Evolutionary conservation across 2,888 invertebrate species (phyloP).

Genomic region (Phalera bucephala): DNA sequence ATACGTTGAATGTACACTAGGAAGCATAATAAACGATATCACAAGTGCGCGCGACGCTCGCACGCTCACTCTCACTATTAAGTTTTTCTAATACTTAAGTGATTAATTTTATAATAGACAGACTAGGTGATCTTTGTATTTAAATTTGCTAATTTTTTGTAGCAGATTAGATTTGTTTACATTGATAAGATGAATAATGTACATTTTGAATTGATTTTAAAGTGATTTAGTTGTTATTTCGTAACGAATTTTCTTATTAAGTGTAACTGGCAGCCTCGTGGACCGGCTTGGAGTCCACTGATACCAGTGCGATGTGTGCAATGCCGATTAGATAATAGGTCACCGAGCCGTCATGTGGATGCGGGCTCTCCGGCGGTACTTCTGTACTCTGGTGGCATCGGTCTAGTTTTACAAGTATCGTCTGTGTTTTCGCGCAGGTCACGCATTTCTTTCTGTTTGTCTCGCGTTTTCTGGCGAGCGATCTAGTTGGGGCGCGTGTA

Average conservation of each 20-base stretch:
- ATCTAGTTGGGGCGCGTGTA: too few species aligned
- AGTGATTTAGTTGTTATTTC: constrained; percentile 83
- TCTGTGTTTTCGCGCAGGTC: too few species aligned
- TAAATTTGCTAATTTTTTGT: constrained; percentile 82
- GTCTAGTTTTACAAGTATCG: too few species aligned
- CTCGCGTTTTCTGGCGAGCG: too few species aligned
- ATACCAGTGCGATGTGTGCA: constrained; percentile 79
- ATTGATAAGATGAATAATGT: constrained; percentile 77
- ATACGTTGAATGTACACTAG: constrained; percentile 76
- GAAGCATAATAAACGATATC: constrained; percentile 77
- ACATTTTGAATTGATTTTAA: constrained; percentile 82
- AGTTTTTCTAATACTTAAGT: constrained; percentile 80
- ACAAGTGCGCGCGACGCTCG: constrained; percentile 58
- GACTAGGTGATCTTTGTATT: constrained; percentile 80
- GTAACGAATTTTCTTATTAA: constrained; percentile 79
- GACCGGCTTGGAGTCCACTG: constrained; percentile 58
- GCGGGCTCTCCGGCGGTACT: neutral
- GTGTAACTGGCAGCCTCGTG: constrained; percentile 72
- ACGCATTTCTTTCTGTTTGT: too few species aligned
- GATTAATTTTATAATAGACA: constrained; percentile 78
- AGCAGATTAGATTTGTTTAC: constrained; percentile 82
- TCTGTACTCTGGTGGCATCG: too few species aligned
- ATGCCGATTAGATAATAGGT: constrained; percentile 59
- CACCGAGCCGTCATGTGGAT: constrained; percentile 11
- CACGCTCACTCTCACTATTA: constrained; percentile 62